Evolutionary conservation across 2,113 vertebrate genomes (phyloP).

Genomic region (Chaenogobius annularis): DNA sequence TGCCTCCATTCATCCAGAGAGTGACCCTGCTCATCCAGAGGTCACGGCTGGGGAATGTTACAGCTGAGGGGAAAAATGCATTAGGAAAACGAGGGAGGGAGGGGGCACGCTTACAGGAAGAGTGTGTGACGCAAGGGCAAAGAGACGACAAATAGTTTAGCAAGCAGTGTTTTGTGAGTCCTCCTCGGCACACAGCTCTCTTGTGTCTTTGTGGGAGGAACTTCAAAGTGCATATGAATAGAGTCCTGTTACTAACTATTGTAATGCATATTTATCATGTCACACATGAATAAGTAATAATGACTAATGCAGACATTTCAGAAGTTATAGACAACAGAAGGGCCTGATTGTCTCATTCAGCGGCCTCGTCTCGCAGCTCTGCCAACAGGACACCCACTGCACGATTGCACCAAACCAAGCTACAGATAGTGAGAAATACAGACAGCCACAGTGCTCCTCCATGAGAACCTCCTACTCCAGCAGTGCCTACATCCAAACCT

Average conservation of each 20-base stretch:
- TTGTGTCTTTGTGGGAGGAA: slow-evolving; percentile 33
- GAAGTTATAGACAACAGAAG: slow-evolving; percentile 45
- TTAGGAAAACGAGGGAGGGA: slow-evolving; percentile 25
- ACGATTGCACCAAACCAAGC: slow-evolving; percentile 48
- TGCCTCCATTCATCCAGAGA: slow-evolving; percentile 55
- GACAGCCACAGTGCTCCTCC: slow-evolving; percentile 61
- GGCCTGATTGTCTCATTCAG: slow-evolving; percentile 63
- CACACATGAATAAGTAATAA: slow-evolving; percentile 68
- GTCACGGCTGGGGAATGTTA: slow-evolving; percentile 57
- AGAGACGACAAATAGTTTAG: slow-evolving; percentile 67
- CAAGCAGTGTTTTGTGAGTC: slow-evolving; percentile 42
- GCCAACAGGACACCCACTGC: slow-evolving; percentile 66
- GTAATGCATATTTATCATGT: slow-evolving; percentile 49
- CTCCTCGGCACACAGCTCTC: slow-evolving; percentile 36
- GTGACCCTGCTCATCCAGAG: slow-evolving; percentile 50
- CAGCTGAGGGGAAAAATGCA: slow-evolving; percentile 34
- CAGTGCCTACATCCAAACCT: slow-evolving; percentile 49
- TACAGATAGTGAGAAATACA: slow-evolving; percentile 54
- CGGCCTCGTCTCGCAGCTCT: slow-evolving; percentile 56
- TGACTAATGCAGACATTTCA: slow-evolving; percentile 59
- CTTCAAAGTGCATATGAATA: slow-evolving; percentile 54
- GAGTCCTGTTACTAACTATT: slow-evolving; percentile 35
- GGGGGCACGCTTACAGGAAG: slow-evolving; percentile 45
- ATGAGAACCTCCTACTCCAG: slow-evolving; percentile 67
- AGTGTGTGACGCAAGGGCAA: slow-evolving; percentile 55